Evolutionary conservation across 2,888 invertebrate genomes (phyloP), one percentile per base, ranked within the genome.

Genomic region (Steinernema hermaphroditum): DNA sequence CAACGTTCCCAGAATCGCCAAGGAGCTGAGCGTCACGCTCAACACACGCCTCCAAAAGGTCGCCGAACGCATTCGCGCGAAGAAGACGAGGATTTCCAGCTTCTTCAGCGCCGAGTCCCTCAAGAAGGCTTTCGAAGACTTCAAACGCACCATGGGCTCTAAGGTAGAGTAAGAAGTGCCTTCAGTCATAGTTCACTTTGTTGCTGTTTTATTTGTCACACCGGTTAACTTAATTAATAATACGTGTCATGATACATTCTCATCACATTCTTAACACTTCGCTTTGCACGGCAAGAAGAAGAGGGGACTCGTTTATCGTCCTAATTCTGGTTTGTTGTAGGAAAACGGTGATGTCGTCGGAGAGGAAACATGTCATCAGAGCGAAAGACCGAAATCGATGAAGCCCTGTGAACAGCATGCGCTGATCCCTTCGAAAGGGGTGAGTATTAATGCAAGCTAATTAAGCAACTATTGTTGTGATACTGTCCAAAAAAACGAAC

Each of bases 241-340:
- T 46, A 46, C 6, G 46, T 46, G 46, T 16, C n/a, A 46, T 16
- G 12, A 62, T 62, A 62, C 4, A 19, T 24, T 46, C n/a, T n/a
- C n/a, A n/a, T n/a, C n/a, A n/a, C n/a, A n/a, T n/a, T n/a, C n/a
- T n/a, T n/a, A n/a, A n/a, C n/a, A n/a, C n/a, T n/a, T n/a, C n/a
- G n/a, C n/a, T n/a, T n/a, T n/a, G n/a, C n/a, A n/a, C n/a, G n/a
- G n/a, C n/a, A n/a, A n/a, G n/a, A n/a, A n/a, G n/a, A n/a, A n/a
- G n/a, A n/a, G n/a, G n/a, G n/a, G n/a, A 62, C 32, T 14, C 27
- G 62, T 32, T 62, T 34, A 6, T 4, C 16, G 29, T 27, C 27
- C 54, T 54, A 54, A 54, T 54, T 24, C 54, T 54, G 54, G 54
- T 62, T 62, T 32, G 16, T 62, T 62, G 32, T 32, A 62, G 62